phyloP scores from a whole-genome alignment of 2,888 invertebrate genomes.

The Drosophila sordidula region DNA sequence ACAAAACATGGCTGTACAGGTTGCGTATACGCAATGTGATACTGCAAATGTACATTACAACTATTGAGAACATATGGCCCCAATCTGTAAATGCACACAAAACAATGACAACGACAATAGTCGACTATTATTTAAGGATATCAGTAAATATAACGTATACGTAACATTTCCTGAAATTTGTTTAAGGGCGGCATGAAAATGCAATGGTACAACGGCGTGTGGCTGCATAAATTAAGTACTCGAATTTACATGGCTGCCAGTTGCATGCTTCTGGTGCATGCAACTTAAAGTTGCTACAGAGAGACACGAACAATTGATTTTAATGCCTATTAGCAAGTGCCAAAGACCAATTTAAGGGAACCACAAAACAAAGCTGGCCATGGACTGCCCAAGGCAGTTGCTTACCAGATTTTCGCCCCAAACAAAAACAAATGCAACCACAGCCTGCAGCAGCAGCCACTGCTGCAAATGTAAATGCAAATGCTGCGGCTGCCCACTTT shows the following conservation, averaged over 20 bases:
- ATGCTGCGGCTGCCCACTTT: slow-evolving; percentile 64
- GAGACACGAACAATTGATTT: slow-evolving; percentile 49
- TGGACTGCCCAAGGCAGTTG: slow-evolving; percentile 29
- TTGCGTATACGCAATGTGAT: slow-evolving; percentile 5
- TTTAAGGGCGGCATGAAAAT: neutral
- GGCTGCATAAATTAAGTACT: slow-evolving; percentile 65
- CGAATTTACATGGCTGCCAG: slow-evolving; percentile 32
- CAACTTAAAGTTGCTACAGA: slow-evolving; percentile 30
- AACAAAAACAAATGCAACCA: slow-evolving; percentile 47
- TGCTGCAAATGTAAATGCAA: slow-evolving; percentile 50
- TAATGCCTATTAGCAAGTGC: slow-evolving; percentile 67
- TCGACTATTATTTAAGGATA: slow-evolving; percentile 12
- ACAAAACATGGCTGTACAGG: neutral
- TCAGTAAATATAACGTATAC: slow-evolving; percentile 16
- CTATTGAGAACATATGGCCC: slow-evolving; percentile 2
- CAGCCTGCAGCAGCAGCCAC: slow-evolving; percentile 12
- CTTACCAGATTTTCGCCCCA: slow-evolving; percentile 15
- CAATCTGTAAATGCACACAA: slow-evolving; percentile 3
- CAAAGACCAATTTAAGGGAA: slow-evolving; percentile 54
- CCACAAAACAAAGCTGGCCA: slow-evolving; percentile 61
- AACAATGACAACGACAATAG: neutral
- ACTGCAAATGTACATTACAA: slow-evolving; percentile 4
- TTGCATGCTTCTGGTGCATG: slow-evolving; percentile 12
- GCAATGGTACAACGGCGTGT: slow-evolving; percentile 44
- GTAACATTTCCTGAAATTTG: slow-evolving; percentile 12